phyloP scores from a whole-genome alignment of 2,113 vertebrate species.

The Actenoides hombroni region DNA sequence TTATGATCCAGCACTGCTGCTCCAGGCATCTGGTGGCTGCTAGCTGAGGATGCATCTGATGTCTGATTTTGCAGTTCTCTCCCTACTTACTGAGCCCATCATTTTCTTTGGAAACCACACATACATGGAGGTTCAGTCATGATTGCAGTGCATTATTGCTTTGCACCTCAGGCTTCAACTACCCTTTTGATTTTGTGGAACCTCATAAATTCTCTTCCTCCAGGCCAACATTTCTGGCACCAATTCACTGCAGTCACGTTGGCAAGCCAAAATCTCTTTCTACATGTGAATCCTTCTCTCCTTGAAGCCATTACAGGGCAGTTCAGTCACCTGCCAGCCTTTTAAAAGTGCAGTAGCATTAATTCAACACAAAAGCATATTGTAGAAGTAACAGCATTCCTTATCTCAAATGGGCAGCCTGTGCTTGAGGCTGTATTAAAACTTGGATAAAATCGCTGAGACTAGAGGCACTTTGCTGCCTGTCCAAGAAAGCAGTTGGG shows the following conservation, averaged over 20 bases:
- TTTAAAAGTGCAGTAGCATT: background rate
- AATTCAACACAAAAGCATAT: background rate
- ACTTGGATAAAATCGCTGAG: background rate
- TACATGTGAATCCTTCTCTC: background rate
- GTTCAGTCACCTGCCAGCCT: background rate
- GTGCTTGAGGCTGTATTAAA: background rate
- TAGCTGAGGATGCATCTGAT: background rate
- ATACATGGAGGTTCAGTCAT: background rate
- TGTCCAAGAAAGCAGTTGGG: background rate
- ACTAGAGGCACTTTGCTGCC: background rate
- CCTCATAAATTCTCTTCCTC: background rate
- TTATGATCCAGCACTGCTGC: background rate
- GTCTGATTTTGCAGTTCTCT: background rate
- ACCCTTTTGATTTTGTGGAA: background rate
- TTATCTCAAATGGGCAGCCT: background rate
- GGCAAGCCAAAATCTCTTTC: background rate
- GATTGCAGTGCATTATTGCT: background rate
- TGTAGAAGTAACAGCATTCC: background rate
- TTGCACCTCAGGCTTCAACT: background rate
- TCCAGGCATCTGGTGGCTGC: background rate
- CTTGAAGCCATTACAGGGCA: background rate
- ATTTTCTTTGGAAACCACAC: background rate
- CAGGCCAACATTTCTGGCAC: background rate
- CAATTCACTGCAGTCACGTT: background rate
- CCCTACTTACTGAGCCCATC: background rate